Conservation (phyloP, 2,797 vertebrate species). For the Sarcophilus harrisii region DNA sequence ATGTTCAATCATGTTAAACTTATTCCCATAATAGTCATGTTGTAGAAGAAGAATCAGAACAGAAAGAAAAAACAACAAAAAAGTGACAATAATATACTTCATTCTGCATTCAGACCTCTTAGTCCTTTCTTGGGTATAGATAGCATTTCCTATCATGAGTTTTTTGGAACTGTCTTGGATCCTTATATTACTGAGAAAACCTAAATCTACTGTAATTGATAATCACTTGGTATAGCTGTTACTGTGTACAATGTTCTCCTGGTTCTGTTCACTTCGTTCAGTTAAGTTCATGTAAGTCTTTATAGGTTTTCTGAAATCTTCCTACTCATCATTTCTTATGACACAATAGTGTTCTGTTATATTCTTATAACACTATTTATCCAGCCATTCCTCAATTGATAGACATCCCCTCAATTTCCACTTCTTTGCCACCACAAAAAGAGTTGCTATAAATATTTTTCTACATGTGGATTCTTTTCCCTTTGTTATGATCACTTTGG, state of each 20-base stretch:
- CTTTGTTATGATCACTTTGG: neutral
- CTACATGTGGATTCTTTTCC: neutral
- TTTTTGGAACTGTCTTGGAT: too few relatives aligned
- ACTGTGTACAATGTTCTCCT: neutral
- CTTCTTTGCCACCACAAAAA: neutral
- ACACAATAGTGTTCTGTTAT: neutral
- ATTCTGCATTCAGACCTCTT: neutral
- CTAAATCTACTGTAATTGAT: neutral
- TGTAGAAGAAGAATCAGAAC: neutral
- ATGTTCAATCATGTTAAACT: neutral
- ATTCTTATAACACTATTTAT: neutral
- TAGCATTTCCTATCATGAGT: neutral
- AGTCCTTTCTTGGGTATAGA: neutral
- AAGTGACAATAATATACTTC: neutral
- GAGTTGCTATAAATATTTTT: neutral
- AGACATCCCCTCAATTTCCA: neutral
- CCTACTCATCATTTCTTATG: neutral
- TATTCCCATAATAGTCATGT: neutral
- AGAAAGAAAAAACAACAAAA: neutral
- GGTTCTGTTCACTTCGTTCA: neutral
- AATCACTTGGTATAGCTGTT: neutral
- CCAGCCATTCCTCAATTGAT: too few relatives aligned
- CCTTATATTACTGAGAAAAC: too few relatives aligned
- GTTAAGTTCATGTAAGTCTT: neutral
- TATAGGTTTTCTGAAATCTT: neutral